phyloP scores from a whole-genome alignment of 2,797 vertebrate species.

The Rhadinocentrus ornatus region DNA sequence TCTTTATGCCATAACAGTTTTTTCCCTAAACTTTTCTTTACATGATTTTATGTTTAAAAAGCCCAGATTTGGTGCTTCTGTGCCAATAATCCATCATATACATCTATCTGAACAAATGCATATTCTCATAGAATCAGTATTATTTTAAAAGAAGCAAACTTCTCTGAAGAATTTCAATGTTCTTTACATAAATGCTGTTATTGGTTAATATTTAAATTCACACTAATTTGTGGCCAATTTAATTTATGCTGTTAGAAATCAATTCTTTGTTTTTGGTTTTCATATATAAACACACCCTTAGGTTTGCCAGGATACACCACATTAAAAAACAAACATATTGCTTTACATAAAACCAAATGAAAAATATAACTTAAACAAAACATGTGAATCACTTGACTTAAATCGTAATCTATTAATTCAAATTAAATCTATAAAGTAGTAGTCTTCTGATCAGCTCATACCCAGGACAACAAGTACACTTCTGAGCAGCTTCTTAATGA shows the following conservation, averaged over 20 bases:
- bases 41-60: too few species aligned
- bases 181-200: too few species aligned
- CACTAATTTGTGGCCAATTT: too few species aligned
- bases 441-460: background rate
- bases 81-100: background rate
- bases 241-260: too few species aligned
- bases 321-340: background rate
- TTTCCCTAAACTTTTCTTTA: background rate
- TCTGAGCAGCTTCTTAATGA: background rate
- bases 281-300: too few species aligned
- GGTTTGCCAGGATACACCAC: background rate
- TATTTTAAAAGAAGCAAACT: too few species aligned
- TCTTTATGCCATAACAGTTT: background rate
- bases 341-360: background rate
- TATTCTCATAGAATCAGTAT: too few species aligned
- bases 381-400: background rate
- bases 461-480: background rate
- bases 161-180: too few species aligned
- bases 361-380: background rate
- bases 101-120: too few species aligned
- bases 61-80: slow-evolving; percentile 3
- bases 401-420: background rate
- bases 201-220: too few species aligned
- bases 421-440: background rate
- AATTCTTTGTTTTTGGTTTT: too few species aligned